Evolutionary conservation across 1,140 invertebrate genomes (phyloP), one percentile per base, ranked within the genome.

Genomic region (Cotesia chilonis): DNA sequence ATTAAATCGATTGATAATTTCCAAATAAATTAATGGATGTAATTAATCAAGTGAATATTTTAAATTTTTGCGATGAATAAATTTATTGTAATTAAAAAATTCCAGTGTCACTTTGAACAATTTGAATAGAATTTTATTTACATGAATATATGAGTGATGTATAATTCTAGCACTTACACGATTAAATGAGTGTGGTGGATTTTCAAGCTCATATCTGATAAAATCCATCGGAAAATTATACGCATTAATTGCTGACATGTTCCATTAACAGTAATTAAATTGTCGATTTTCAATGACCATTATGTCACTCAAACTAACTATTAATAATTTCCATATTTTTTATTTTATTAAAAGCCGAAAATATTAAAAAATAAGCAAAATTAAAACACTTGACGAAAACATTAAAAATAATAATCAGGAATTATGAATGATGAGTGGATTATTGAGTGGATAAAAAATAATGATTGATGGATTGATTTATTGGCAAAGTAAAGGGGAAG

Each of bases 211-310:
- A 37, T 36, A 68, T 65, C 14, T 17, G 28, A 72, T 66, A 71
- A 71, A 47, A 57, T 61, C 65, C n/a, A 60, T 72, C 54, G 64
- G 9, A 35, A 38, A 67, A 60, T 68, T 72, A 72, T 68, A 36
- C 35, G 71, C 71, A 60, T 68, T 68, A 68, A 72, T 68, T 55
- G 41, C 28, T 63, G 12, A 28, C 38, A 51, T n/a, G 51, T 66
- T 54, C 52, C 35, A 52, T 66, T 66, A 54, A 61, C 71, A 68
- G 57, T 72, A 72, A 72, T 72, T 57, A 55, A 51, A 68, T 72
- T 35, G 28, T 52, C 12, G 59, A 41, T 17, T 59, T n/a, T 41
- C 52, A 63, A 68, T 68, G 35, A 59, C 36, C 60, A 55, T 51
- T 38, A 54, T 55, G 71, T 52, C 65, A 66, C 52, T 68, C 55